Base-by-base conservation (phyloP, 1,140 invertebrate genomes). In the Drosophila prosaltans region DNA sequence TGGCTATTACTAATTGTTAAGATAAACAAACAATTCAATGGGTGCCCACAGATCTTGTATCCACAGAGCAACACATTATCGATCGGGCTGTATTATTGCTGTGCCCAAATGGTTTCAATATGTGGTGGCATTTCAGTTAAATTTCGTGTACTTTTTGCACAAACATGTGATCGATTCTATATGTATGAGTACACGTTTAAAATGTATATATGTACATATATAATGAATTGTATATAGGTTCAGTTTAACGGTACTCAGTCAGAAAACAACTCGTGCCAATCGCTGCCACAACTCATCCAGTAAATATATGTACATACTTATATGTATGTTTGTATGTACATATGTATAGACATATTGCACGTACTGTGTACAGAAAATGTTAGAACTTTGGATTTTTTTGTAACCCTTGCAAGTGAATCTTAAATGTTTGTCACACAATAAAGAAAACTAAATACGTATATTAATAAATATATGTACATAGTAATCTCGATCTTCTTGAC, bases 201-300 rank as follows among this genome's bases (percentile, higher is more conserved):
- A 57, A 54, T 60, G 24, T 66, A 55, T 41, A 65, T 41, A 16
- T 72, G 58, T 72, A 43, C 65, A 65, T 51, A 74, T 63, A 30
- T 30, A 36, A 36, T 36, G 32, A 36, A 36, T 36, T 36, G 11
- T 62, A 71, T 72, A 69, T 54, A 39, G 58, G 67, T 74, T 69
- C 69, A 65, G 65, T 75, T 86, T 71, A 86, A 86, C 71, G 64
- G 72, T 81, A 81, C 81, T 85, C 81, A 16, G 82, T 79, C 71
- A 64, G 28, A 58, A 67, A 70, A 69, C 58, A 85, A 67, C 65
- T 74, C 82, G 81, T 86, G 81, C 65, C 68, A 48, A 71, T 74
- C 73, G 51, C 39, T 21, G 26, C 64, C 54, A 72, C 71, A 51
- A 51, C 21, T 51, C 21, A 51, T 1, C 3, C 3, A 36, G 32